Percentiles rank a stretch among this genome's conserved stretches.
Conservation (phyloP, 2,113 vertebrate genomes). For the Crotophaga sulcirostris region DNA sequence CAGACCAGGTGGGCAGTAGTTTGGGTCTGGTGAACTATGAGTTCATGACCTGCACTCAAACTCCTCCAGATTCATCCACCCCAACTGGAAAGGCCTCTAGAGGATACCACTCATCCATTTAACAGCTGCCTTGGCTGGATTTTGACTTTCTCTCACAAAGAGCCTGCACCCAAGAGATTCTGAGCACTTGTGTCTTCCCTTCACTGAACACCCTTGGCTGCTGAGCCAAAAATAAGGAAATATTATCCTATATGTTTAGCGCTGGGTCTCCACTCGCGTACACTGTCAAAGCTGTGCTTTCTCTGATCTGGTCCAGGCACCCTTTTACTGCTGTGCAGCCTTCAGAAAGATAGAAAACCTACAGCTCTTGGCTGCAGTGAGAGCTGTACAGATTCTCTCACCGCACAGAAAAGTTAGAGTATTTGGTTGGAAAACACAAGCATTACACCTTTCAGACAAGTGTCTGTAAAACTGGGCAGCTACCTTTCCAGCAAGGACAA, state of each 20-base stretch:
- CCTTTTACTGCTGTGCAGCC: neutral
- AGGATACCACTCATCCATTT: slow-evolving; percentile 31
- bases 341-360: neutral
- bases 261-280: neutral
- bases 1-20: slow-evolving; percentile 55
- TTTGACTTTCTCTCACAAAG: slow-evolving; percentile 37
- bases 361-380: neutral
- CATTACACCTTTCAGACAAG: neutral
- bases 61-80: slow-evolving; percentile 55
- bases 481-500: neutral
- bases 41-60: slow-evolving; percentile 61
- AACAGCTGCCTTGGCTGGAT: slow-evolving; percentile 46
- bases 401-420: neutral
- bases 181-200: slow-evolving; percentile 10
- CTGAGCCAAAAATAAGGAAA: neutral
- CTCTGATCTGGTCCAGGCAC: neutral
- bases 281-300: neutral
- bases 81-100: slow-evolving; percentile 23
- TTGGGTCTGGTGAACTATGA: slow-evolving; percentile 1
- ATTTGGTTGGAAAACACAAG: neutral
- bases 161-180: neutral
- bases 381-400: neutral
- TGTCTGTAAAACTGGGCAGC: neutral
- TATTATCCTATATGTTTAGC: neutral
- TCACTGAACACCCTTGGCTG: neutral